Percentiles rank a stretch among this genome's conserved stretches.
Evolutionary conservation across 2,888 invertebrate genomes (phyloP).

Genomic region (Philereme vetulata): DNA sequence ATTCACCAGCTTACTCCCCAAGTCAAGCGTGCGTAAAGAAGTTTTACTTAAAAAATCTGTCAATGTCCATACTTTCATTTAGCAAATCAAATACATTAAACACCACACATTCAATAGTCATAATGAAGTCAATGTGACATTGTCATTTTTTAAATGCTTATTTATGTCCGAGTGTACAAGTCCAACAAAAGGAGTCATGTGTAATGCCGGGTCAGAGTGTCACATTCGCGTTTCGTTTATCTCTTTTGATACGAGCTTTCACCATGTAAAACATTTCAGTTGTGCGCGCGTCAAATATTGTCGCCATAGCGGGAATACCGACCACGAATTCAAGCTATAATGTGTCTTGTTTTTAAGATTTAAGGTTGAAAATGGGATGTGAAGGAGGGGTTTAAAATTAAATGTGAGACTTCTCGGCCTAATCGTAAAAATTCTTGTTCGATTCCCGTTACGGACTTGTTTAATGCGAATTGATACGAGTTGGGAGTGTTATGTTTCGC

Average conservation of each 20-base stretch:
- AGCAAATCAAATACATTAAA: neutral
- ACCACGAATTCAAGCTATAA: slow-evolving; percentile 7
- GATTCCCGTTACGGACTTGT: slow-evolving; percentile 49
- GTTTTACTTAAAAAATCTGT: too few relatives aligned
- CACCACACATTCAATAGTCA: slow-evolving; percentile 22
- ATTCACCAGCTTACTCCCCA: too few relatives aligned
- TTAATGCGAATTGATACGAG: slow-evolving; percentile 30
- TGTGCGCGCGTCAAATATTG: slow-evolving; percentile 45
- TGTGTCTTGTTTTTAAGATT: neutral
- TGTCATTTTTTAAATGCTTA: slow-evolving; percentile 24
- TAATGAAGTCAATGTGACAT: slow-evolving; percentile 25
- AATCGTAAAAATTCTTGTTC: slow-evolving; percentile 68
- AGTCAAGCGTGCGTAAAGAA: too few relatives aligned
- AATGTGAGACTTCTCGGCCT: slow-evolving; percentile 59
- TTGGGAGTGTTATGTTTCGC: slow-evolving; percentile 7
- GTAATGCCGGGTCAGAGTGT: slow-evolving; percentile 48
- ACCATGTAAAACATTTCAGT: slow-evolving; percentile 57
- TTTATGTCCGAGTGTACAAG: slow-evolving; percentile 30
- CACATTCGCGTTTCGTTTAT: slow-evolving; percentile 50
- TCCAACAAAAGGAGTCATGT: slow-evolving; percentile 37
- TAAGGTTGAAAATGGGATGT: slow-evolving; percentile 37
- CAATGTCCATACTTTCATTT: too few relatives aligned
- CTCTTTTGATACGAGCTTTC: slow-evolving; percentile 57
- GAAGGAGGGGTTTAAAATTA: slow-evolving; percentile 54
- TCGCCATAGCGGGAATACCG: slow-evolving; percentile 29